These are phyloP conservation scores for Propithecus coquereli DNA, from an alignment of 2,113 vertebrate genomes.

Conservation along the genomic window DNA sequence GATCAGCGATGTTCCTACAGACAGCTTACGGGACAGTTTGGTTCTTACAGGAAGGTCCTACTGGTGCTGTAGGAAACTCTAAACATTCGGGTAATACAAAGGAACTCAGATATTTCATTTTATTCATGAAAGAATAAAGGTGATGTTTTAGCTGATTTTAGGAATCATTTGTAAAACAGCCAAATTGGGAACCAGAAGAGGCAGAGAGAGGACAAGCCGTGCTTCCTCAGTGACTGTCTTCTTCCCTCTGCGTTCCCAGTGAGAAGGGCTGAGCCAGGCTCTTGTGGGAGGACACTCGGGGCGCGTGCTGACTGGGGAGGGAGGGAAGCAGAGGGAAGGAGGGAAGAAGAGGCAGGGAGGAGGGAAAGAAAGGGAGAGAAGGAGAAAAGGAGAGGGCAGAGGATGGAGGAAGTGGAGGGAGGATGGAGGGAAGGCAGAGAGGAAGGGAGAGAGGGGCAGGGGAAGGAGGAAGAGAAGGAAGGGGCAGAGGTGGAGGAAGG, in stretches of 20 bases:
- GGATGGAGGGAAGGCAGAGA: neutral
- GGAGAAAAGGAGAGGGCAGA: neutral
- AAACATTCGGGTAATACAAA: neutral
- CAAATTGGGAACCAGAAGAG: neutral
- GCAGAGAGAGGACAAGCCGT: neutral
- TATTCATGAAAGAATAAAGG: neutral
- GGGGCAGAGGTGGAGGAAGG: accelerated
- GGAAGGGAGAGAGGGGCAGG: neutral
- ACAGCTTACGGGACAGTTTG: neutral
- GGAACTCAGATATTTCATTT: neutral
- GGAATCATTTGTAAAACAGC: neutral
- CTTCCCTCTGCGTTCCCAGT: neutral
- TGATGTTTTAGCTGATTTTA: neutral
- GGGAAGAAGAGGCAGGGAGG: too few relatives aligned
- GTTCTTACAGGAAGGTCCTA: neutral
- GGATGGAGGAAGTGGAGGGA: neutral
- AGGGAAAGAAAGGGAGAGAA: neutral
- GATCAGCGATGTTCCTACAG: neutral
- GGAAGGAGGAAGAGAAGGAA: too few relatives aligned
- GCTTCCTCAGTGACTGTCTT: neutral
- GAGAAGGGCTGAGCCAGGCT: neutral
- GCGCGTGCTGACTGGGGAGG: too few relatives aligned
- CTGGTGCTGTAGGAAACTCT: neutral
- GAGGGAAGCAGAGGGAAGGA: too few relatives aligned
- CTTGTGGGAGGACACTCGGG: too few relatives aligned